A percentile compares a stretch with the other conserved stretches of the same genome.
Evolutionary conservation across 1,140 invertebrate genomes (phyloP).

Genomic region (Pogonus chalceus): DNA sequence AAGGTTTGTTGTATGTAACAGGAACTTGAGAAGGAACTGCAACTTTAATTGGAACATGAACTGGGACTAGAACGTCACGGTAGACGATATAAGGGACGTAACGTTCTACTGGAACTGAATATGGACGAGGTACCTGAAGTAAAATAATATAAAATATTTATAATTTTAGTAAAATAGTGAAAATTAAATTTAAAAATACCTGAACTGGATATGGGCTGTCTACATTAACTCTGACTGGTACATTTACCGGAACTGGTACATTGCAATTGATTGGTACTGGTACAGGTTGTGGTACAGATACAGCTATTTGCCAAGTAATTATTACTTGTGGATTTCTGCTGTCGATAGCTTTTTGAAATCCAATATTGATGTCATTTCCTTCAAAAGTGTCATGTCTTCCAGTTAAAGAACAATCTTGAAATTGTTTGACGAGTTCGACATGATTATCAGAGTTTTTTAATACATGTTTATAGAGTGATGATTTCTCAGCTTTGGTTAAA

Average conservation of each 20-base stretch:
- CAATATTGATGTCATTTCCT: too few relatives aligned
- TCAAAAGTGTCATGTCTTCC: too few relatives aligned
- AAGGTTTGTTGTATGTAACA: constrained; percentile 25
- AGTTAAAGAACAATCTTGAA: too few relatives aligned
- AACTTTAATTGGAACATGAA: constrained; percentile 20
- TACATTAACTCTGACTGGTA: constrained; percentile 24
- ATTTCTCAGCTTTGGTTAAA: constrained; percentile 5
- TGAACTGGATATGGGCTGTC: constrained; percentile 23
- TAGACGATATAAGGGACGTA: too few relatives aligned
- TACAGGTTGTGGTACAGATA: constrained; percentile 32
- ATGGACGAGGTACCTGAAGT: too few relatives aligned
- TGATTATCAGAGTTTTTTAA: too few relatives aligned
- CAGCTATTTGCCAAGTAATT: constrained; percentile 34
- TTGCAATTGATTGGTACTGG: constrained; percentile 28
- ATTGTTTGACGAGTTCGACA: too few relatives aligned
- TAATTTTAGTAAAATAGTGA: too few relatives aligned
- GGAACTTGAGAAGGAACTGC: constrained; percentile 26
- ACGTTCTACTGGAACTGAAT: too few relatives aligned
- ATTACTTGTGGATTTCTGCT: constrained; percentile 33
- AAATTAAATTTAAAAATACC: too few relatives aligned
- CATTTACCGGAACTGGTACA: constrained; percentile 32
- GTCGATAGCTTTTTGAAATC: neutral
- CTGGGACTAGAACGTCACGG: constrained; percentile 20
- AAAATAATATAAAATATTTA: too few relatives aligned
- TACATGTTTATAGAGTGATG: too few relatives aligned